Evolutionary conservation across 2,888 invertebrate species (phyloP).

Genomic region (Ectemnius lituratus): DNA sequence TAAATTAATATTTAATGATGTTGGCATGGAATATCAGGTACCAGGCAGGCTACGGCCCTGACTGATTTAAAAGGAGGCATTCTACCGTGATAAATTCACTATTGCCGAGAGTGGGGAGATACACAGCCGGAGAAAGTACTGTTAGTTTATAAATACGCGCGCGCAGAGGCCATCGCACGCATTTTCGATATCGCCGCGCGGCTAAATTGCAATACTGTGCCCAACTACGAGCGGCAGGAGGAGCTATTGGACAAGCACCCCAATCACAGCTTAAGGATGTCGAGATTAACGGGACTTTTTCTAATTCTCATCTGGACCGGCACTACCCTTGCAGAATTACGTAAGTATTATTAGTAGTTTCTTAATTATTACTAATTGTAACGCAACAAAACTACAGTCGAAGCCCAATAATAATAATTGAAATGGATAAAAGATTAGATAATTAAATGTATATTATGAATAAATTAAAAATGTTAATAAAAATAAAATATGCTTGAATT

Average conservation of each 20-base stretch:
- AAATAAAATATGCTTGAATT: too few species aligned
- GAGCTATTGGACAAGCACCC: neutral
- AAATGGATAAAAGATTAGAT: too few species aligned
- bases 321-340: slow-evolving; percentile 53
- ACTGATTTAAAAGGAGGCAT: slow-evolving; percentile 72
- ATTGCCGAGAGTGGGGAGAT: slow-evolving; percentile 63
- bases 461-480: too few species aligned
- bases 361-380: too few species aligned
- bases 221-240: slow-evolving; percentile 9
- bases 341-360: slow-evolving; percentile 53
- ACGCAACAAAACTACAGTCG: too few species aligned
- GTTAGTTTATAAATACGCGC: slow-evolving; percentile 75
- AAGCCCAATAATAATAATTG: too few species aligned
- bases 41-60: slow-evolving; percentile 71
- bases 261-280: slow-evolving; percentile 24
- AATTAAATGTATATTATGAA: too few species aligned
- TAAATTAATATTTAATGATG: too few species aligned
- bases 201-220: slow-evolving; percentile 58
- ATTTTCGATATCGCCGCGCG: slow-evolving; percentile 71
- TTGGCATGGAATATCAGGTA: slow-evolving; percentile 14
- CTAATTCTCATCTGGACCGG: slow-evolving; percentile 46
- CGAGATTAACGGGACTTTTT: slow-evolving; percentile 50
- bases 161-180: slow-evolving; percentile 67
- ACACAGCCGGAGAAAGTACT: slow-evolving; percentile 73
- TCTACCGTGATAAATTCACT: slow-evolving; percentile 74